Conservation (phyloP, 2,888 invertebrate genomes). For the Ypsolopha sequella region DNA sequence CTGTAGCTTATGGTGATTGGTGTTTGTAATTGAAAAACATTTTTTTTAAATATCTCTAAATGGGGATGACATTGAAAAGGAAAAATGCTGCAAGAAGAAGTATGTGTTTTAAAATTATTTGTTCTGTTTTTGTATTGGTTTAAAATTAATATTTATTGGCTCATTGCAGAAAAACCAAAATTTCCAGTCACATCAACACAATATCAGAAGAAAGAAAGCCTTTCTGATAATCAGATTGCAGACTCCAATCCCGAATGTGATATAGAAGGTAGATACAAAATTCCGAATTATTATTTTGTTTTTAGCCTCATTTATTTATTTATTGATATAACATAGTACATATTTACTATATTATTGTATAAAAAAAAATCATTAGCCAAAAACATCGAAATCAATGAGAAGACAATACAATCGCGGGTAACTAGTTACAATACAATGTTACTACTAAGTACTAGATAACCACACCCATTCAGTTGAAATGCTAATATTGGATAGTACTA, state of each 20-base stretch:
- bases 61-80: conserved; percentile 15
- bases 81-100: conserved; percentile 15
- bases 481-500: no score
- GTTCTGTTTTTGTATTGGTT: neutral
- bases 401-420: no score
- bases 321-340: no score
- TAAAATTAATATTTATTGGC: conserved; percentile 2
- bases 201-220: conserved; percentile 35
- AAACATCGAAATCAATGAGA: no score
- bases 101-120: conserved; percentile 7
- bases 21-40: neutral
- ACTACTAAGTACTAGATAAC: no score
- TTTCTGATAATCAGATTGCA: conserved; percentile 31
- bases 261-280: conserved; percentile 36
- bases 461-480: no score
- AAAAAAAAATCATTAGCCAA: no score
- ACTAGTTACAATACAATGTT: no score
- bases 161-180: conserved; percentile 35
- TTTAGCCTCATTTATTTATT: no score
- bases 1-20: neutral
- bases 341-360: no score
- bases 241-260: conserved; percentile 47
- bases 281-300: neutral
- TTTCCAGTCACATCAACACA: conserved; percentile 36
- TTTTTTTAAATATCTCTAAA: neutral